Evolutionary conservation across 2,888 invertebrate species (phyloP), one percentile per base, ranked within the genome.

Genomic region (Heliothis peltigera): DNA sequence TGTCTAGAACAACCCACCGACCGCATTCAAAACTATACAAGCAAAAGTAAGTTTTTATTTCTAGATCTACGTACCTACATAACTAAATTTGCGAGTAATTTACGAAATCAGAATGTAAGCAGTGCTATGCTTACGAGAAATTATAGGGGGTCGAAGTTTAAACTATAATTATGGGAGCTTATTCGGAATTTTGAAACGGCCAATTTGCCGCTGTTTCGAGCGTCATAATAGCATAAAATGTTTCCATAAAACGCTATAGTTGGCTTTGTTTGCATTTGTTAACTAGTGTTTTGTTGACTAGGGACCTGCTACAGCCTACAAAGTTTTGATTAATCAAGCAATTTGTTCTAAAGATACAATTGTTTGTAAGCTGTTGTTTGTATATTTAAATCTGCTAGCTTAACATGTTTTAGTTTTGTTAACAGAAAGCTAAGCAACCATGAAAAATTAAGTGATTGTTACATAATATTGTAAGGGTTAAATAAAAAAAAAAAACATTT

Each of bases 161-260:
- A 85, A 83, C 84, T 72, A 75, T 81, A 84, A 87, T 88, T 87
- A 86, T 66, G 81, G 77, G 59, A 77, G 77, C 78, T 84, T 84
- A 84, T 82, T 77, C 75, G 63, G 72, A 79, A 84, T 79, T 85
- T 84, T 62, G 69, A 77, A 85, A 85, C 80, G 76, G 81, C 78
- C 81, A 84, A 84, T 86, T 86, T 85, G 70, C 75, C 59, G 76
- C 70, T 65, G 77, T 82, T 83, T 77, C 70, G 62, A 69, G 71
- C 76, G 64, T 82, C 80, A 83, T 84, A 80, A 85, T 77, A 65
- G 84, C 83, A 81, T 83, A 81, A 85, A 84, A 84, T 78, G 85
- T 80, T 83, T 68, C 73, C 79, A 65, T 77, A 76, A 67, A 82
- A 76, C 61, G 75, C 69, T 53, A 82, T 61, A 67, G 71, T 67